Evolutionary conservation across 1,140 invertebrate species (phyloP), one percentile per base, ranked within the genome.

Genomic region (Lepidurus arcticus): DNA sequence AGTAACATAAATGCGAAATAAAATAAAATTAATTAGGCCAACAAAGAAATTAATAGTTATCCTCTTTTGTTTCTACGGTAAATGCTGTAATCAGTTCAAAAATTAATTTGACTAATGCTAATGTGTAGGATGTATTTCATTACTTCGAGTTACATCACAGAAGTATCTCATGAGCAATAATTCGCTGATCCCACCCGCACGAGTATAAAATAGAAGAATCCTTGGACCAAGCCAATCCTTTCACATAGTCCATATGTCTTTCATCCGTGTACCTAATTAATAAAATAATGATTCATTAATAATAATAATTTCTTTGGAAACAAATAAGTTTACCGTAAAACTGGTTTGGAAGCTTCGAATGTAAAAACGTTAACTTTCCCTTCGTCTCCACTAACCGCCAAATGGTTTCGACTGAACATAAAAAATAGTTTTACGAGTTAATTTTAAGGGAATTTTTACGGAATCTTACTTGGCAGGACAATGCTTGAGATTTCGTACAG

Each of bases 181-280:
- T 45, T 42, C 73, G 78, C 13, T 74, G 78, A 74, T 78, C 78
- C 78, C 78, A 78, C 10, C 78, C 78, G 42, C 78, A 78, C 8
- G 78, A 74, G 45, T 44, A 78, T 21, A 78, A 43, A 34, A 73
- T 26, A 13, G 24, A 44, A 13, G 16, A 26, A 45, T 76, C 76
- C 21, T 74, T 74, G 21, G 24, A 43, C 78, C 78, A 78, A 26
- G 73, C 73, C 24, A 78, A 26, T 24, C 78, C 78, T 6, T 74
- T 73, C 3, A 78, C 78, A 9, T 75, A 43, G 34, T 78, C 78
- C 1, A n/a, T 44, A 26, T 78, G 78, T 10, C 73, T 42, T 26
- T 78, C 73, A 75, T 78, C 78, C 65, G 78, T 45, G 43, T 78
- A 75, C 44, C 78, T 78, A 78, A 34, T 42, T 73, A 73, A 73